phyloP scores from a whole-genome alignment of 2,113 vertebrate species.

The Illadopsis cleaveri region DNA sequence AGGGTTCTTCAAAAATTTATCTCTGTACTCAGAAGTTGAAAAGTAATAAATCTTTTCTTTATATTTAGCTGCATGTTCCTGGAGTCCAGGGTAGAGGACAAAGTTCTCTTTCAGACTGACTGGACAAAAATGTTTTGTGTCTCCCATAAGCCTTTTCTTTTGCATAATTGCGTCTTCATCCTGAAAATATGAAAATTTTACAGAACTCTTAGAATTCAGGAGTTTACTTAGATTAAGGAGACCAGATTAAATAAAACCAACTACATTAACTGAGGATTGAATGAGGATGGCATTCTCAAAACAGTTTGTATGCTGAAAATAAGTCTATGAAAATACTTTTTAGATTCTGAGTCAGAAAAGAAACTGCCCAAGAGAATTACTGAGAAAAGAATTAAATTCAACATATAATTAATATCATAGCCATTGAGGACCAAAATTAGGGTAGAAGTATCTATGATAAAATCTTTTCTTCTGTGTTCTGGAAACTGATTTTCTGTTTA shows the following conservation, averaged over 20 bases:
- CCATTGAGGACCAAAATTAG: not conserved
- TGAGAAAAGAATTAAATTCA: not conserved
- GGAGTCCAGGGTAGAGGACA: constrained; percentile 78
- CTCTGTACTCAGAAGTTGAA: constrained; percentile 78
- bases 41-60: constrained; percentile 88
- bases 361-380: not conserved
- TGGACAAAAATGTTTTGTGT: constrained; percentile 89
- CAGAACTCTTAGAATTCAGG: not conserved
- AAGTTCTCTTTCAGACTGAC: constrained; percentile 86
- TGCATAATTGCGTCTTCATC: constrained; percentile 69
- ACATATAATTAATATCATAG: not conserved
- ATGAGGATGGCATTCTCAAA: not conserved
- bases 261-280: not conserved
- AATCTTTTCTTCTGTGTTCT: not conserved
- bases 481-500: not conserved
- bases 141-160: constrained; percentile 82
- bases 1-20: constrained; percentile 84
- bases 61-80: constrained; percentile 84
- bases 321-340: not conserved
- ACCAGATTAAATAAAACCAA: not conserved
- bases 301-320: not conserved
- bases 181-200: constrained; percentile 61
- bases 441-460: not conserved
- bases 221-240: not conserved
- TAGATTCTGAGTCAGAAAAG: not conserved